Evolutionary conservation across 2,113 vertebrate genomes (phyloP), one percentile per base, ranked within the genome.

Genomic region (Fulica atra): DNA sequence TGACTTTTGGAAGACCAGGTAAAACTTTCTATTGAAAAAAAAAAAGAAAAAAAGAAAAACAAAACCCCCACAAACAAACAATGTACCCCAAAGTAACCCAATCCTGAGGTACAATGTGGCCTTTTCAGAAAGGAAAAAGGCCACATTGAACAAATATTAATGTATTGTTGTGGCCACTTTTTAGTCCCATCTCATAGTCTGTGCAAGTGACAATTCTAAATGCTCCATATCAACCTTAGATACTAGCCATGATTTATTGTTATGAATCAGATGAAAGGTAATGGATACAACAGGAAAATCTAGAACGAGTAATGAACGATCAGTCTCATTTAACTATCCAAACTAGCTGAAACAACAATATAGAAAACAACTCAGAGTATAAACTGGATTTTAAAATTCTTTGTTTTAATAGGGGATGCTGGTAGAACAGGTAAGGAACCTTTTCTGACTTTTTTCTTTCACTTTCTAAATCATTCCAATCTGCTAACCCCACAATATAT

Each of bases 321-420:
- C 35, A 56, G 42, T 73, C 54, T 86, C 28, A 42, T 29, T 74
- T 93, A 93, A 78, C 40, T 82, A 18, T 77, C 93, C 84, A 80
- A 76, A 73, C 26, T 95, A 96, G 86, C 50, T 95, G 71, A 96
- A 96, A 92, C 54, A 86, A 73, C 35, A 86, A 86, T 89, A 51
- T 26, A 86, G 72, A 95, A 86, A 97, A 78, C 81, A 95, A 76
- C 70, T 87, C 16, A 7, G 31, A 95, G 79, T 97, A 48, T 96
- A 97, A 96, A 96, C 94, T 93, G 89, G 95, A 95, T 97, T 96
- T 95, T 97, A 93, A 96, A 97, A 96, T 95, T 96, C 95, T 97
- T 97, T 97, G 92, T 97, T 96, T 97, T 96, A 97, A 97, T 97
- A 97, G 95, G 95, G 93, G 48, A 78, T 96, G 95, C 94, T 97